A percentile compares a stretch with the other conserved stretches of the same genome.
These are phyloP conservation scores for Plotosus lineatus DNA, from an alignment of 2,113 vertebrate genomes.

Conservation along the genomic window DNA sequence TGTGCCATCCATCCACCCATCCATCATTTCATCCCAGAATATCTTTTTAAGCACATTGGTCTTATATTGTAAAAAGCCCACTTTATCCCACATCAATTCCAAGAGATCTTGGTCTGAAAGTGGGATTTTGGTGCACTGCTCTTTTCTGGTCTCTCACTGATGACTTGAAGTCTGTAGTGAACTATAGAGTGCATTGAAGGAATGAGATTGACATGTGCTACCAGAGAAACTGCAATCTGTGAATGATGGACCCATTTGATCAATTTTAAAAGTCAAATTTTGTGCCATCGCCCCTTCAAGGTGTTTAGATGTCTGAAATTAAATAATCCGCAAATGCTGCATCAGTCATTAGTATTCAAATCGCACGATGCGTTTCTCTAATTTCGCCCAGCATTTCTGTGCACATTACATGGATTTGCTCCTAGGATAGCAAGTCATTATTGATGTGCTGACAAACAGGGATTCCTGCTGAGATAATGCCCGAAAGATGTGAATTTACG, in stretches of 20 bases:
- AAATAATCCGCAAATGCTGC: slow-evolving; percentile 50
- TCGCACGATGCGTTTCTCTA: slow-evolving; percentile 25
- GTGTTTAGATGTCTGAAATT: slow-evolving; percentile 41
- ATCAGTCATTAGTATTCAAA: slow-evolving; percentile 53
- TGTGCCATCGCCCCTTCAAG: slow-evolving; percentile 8
- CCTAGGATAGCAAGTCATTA: slow-evolving; percentile 53
- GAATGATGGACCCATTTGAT: slow-evolving; percentile 56
- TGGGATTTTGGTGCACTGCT: slow-evolving; percentile 30
- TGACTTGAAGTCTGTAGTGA: slow-evolving; percentile 36
- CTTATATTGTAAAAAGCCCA: slow-evolving; percentile 26
- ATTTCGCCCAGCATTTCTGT: slow-evolving; percentile 38
- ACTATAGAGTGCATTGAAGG: slow-evolving; percentile 45
- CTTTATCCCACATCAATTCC: slow-evolving; percentile 29
- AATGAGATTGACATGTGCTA: slow-evolving; percentile 56
- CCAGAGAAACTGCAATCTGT: slow-evolving; percentile 44
- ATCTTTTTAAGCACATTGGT: slow-evolving; percentile 31
- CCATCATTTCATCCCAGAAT: background rate
- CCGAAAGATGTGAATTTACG: slow-evolving; percentile 61
- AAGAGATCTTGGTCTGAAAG: slow-evolving; percentile 38
- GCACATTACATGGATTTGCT: slow-evolving; percentile 32
- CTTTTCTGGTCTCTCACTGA: slow-evolving; percentile 26
- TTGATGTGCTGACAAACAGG: slow-evolving; percentile 68
- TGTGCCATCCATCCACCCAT: slow-evolving; percentile 1
- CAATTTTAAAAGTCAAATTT: slow-evolving; percentile 51
- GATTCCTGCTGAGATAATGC: slow-evolving; percentile 67